A percentile compares a stretch with the other conserved stretches of the same genome.
Conservation (phyloP, 2,888 invertebrate species). For the Boloria selene region DNA sequence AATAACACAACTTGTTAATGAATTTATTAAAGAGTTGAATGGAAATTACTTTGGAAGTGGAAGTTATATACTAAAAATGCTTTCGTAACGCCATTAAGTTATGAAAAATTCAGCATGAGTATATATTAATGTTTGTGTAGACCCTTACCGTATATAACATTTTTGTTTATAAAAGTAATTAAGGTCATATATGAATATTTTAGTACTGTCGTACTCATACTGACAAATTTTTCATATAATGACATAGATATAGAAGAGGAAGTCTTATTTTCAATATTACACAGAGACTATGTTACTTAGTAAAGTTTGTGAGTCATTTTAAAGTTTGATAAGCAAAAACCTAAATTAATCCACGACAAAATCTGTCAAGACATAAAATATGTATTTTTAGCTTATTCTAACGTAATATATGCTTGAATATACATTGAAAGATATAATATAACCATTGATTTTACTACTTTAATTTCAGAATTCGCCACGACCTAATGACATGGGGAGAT, state of each 20-base stretch:
- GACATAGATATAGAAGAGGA: too few relatives aligned
- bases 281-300: too few relatives aligned
- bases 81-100: slow-evolving; percentile 12
- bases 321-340: too few relatives aligned
- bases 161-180: slow-evolving; percentile 13
- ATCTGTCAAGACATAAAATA: too few relatives aligned
- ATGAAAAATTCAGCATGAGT: slow-evolving; percentile 15
- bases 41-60: slow-evolving; percentile 23
- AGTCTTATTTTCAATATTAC: too few relatives aligned
- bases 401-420: too few relatives aligned
- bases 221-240: too few relatives aligned
- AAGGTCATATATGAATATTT: slow-evolving; percentile 5
- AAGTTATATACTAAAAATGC: slow-evolving; percentile 25
- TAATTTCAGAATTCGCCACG: slow-evolving; percentile 82
- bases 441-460: too few relatives aligned
- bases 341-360: too few relatives aligned
- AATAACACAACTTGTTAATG: slow-evolving; percentile 37
- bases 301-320: too few relatives aligned
- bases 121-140: slow-evolving; percentile 10
- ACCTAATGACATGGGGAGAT: slow-evolving; percentile 85
- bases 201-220: slow-evolving; percentile 7
- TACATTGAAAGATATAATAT: background rate
- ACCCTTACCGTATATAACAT: background rate
- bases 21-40: slow-evolving; percentile 35
- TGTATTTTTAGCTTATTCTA: too few relatives aligned